Conservation (phyloP, 1,140 invertebrate species). For the Drosophila virilis region DNA sequence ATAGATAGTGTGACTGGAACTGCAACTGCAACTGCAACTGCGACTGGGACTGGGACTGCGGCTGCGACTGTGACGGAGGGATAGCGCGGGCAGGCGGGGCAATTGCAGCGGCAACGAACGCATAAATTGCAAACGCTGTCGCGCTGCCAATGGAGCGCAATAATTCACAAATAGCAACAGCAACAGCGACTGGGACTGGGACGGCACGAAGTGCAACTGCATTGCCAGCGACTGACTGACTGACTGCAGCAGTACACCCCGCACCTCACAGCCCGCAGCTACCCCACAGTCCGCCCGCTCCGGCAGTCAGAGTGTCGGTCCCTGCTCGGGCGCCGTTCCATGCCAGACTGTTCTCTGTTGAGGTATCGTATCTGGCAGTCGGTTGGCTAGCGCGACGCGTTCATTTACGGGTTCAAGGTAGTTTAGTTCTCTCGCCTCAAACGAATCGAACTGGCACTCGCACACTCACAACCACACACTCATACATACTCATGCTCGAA, state of each 20-base stretch:
- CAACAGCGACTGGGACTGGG: slow-evolving; percentile 43
- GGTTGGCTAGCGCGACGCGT: slow-evolving; percentile 31
- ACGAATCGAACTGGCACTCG: slow-evolving; percentile 21
- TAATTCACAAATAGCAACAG: slow-evolving; percentile 75
- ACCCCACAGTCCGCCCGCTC: not conserved
- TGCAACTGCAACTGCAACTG: not conserved
- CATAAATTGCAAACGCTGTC: slow-evolving; percentile 71
- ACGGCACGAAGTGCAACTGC: slow-evolving; percentile 52
- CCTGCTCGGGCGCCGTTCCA: slow-evolving; percentile 19
- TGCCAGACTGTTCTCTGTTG: slow-evolving; percentile 2
- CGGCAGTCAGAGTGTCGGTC: slow-evolving; percentile 2
- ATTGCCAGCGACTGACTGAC: slow-evolving; percentile 10
- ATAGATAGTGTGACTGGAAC: slow-evolving; percentile 43
- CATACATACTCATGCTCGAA: not conserved
- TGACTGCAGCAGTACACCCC: not conserved
- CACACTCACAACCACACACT: slow-evolving; percentile 13
- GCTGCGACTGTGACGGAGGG: not conserved
- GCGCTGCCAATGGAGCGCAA: slow-evolving; percentile 70
- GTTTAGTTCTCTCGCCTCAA: slow-evolving; percentile 52
- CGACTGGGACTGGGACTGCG: not conserved
- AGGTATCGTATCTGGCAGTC: slow-evolving; percentile 29
- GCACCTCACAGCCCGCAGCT: not conserved
- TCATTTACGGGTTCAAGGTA: slow-evolving; percentile 67
- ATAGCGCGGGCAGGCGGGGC: not conserved
- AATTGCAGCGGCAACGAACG: slow-evolving; percentile 63